Base-by-base conservation (phyloP, 2,888 invertebrate species). In the Drosophila barbarae region DNA sequence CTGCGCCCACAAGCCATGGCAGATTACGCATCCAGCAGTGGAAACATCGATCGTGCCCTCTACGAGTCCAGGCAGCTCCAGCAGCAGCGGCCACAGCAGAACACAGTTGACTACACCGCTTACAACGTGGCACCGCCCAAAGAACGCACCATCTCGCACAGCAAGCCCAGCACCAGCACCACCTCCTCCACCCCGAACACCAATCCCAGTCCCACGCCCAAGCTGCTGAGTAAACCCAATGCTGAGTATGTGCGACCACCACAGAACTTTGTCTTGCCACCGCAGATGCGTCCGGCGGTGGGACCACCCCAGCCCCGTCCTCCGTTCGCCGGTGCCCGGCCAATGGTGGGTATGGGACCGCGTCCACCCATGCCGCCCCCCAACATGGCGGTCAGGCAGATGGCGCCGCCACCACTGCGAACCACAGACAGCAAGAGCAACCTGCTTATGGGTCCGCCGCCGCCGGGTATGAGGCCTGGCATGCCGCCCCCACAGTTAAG, bases 391-490 rank as follows among this genome's bases (percentile, higher is more conserved):
- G 71, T 60, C 26, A 77, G 71, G 15, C 73, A 84, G n/a, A 78
- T 81, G 73, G 46, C 46, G 8, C 87, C 85, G 28, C 90, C 91
- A 12, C 87, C 82, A 4, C 58, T 91, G 66, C 86, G 88, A 21
- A 84, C 90, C 52, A 82, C 89, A 50, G 91, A 91, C 77, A 91
- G 91, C 81, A 89, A 90, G 66, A 88, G 85, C 57, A 90, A 88
- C 56, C 76, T 91, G 57, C 57, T 87, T 28, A 76, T 87, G 77
- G 86, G 86, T 5, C 85, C 85, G 42, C 59, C 59, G 4, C 46
- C 46, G 18, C 46, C 46, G 30, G 46, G 46, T 4, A 60, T 60
- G 59, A 23, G 59, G 9, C 59, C 59, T 9, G 59, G 59, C 12
- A 60, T 60, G 59, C 85, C 82, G 18, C 72, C 80, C 18, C 84